Evolutionary conservation across 2,888 invertebrate species (phyloP).

Genomic region (Venusia cambrica): DNA sequence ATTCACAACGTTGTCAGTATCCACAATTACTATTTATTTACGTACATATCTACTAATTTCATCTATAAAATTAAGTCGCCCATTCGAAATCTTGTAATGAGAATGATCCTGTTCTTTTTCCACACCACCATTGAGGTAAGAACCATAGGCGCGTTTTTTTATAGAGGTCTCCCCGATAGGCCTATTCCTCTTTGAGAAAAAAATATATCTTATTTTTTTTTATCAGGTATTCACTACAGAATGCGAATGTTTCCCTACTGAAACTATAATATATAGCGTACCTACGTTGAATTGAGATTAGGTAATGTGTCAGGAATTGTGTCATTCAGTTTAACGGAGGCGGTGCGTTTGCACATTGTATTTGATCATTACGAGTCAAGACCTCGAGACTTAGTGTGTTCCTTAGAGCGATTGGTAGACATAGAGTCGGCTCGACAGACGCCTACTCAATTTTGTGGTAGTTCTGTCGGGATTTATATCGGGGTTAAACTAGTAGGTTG

Average conservation of each 20-base stretch:
- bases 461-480: conserved; percentile 10
- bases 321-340: conserved; percentile 71
- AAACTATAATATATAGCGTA: conserved; percentile 57
- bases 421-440: conserved; percentile 53
- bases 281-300: conserved; percentile 62
- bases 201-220: not conserved
- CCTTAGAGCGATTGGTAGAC: conserved; percentile 54
- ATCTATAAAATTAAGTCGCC: too few species aligned
- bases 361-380: conserved; percentile 58
- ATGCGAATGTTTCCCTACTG: conserved; percentile 24
- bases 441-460: conserved; percentile 43
- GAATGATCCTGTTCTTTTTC: conserved; percentile 53
- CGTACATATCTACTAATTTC: too few species aligned
- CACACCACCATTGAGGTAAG: conserved; percentile 77
- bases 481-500: conserved; percentile 11
- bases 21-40: too few species aligned
- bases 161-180: conserved; percentile 77
- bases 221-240: not conserved
- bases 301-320: conserved; percentile 74
- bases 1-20: too few species aligned
- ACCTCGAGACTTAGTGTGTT: conserved; percentile 46
- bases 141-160: conserved; percentile 75
- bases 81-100: not conserved
- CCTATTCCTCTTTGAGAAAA: conserved; percentile 64
- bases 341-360: conserved; percentile 66